phyloP scores from a whole-genome alignment of 1,140 invertebrate species.

The Cotesia chilonis region DNA sequence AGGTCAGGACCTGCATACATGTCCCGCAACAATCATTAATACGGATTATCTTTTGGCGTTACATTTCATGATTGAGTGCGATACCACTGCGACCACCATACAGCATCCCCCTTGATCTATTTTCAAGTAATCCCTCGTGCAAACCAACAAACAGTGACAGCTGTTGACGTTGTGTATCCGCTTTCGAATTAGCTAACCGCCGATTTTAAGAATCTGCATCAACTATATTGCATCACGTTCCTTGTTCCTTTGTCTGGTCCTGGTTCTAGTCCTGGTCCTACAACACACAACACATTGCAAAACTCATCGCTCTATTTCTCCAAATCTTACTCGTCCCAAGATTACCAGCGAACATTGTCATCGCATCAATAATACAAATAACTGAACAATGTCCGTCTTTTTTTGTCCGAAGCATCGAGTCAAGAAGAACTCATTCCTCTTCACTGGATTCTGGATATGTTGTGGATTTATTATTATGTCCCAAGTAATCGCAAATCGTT shows the following conservation, averaged over 20 bases:
- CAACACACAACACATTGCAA: background rate
- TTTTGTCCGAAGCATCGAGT: constrained; percentile 22
- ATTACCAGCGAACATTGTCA: too few species aligned
- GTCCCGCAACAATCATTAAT: constrained; percentile 54
- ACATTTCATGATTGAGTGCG: constrained; percentile 52
- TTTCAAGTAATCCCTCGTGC: constrained; percentile 60
- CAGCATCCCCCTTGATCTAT: constrained; percentile 30
- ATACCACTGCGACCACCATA: constrained; percentile 36
- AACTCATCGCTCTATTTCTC: background rate
- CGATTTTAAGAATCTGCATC: background rate
- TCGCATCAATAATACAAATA: too few species aligned
- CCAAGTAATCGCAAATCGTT: constrained; percentile 43
- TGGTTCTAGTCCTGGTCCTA: background rate
- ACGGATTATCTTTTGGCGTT: constrained; percentile 56
- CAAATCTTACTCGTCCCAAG: background rate
- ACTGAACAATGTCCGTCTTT: too few species aligned
- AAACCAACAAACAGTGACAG: constrained; percentile 64
- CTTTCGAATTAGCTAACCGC: constrained; percentile 38
- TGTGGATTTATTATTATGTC: background rate
- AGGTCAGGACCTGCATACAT: background rate
- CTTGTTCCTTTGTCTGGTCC: background rate
- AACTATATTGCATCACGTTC: constrained; percentile 3
- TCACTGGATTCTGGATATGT: background rate
- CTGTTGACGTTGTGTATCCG: constrained; percentile 51
- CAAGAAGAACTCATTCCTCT: constrained; percentile 20